A percentile compares a stretch with the other conserved stretches of the same genome.
phyloP scores from a whole-genome alignment of 2,113 vertebrate genomes.

The Osmerus mordax region DNA sequence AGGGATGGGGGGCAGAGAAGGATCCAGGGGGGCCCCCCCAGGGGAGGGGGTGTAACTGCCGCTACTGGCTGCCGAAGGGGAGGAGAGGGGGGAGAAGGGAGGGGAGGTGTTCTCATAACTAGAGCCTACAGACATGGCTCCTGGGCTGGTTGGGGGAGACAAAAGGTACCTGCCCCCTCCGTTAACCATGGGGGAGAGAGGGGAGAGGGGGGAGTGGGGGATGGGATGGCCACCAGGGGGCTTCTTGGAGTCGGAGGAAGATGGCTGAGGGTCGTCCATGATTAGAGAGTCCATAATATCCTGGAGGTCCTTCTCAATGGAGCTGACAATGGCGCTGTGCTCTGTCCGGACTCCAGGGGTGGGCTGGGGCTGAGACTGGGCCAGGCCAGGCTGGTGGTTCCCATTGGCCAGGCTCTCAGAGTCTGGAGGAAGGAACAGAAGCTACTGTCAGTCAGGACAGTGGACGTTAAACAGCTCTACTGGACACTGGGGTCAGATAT shows the following conservation, averaged over 20 bases:
- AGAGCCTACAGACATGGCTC: slow-evolving; percentile 84
- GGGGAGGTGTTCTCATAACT: slow-evolving; percentile 90
- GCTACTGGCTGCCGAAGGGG: slow-evolving; percentile 82
- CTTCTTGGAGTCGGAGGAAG: slow-evolving; percentile 63
- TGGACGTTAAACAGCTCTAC: too few species aligned
- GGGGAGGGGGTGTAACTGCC: slow-evolving; percentile 78
- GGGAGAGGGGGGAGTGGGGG: slow-evolving; percentile 50
- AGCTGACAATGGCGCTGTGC: slow-evolving; percentile 91
- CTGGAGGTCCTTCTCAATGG: slow-evolving; percentile 95
- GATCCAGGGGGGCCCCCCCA: slow-evolving; percentile 64
- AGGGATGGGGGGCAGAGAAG: slow-evolving; percentile 79
- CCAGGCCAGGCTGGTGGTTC: slow-evolving; percentile 69
- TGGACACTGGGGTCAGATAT: too few species aligned
- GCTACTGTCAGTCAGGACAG: too few species aligned
- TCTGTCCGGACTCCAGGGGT: slow-evolving; percentile 61
- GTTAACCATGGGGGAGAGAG: slow-evolving; percentile 76
- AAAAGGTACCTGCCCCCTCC: slow-evolving; percentile 80
- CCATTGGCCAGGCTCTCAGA: slow-evolving; percentile 82
- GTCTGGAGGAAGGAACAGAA: slow-evolving; percentile 59
- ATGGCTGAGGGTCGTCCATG: slow-evolving; percentile 77
- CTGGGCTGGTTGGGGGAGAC: slow-evolving; percentile 83
- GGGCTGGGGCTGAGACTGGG: slow-evolving; percentile 54
- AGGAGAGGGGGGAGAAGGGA: slow-evolving; percentile 87
- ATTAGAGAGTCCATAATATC: slow-evolving; percentile 97
- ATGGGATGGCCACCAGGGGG: slow-evolving; percentile 41